Evolutionary conservation across 2,888 invertebrate species (phyloP), one percentile per base, ranked within the genome.

Genomic region (Eristalis pertinax): DNA sequence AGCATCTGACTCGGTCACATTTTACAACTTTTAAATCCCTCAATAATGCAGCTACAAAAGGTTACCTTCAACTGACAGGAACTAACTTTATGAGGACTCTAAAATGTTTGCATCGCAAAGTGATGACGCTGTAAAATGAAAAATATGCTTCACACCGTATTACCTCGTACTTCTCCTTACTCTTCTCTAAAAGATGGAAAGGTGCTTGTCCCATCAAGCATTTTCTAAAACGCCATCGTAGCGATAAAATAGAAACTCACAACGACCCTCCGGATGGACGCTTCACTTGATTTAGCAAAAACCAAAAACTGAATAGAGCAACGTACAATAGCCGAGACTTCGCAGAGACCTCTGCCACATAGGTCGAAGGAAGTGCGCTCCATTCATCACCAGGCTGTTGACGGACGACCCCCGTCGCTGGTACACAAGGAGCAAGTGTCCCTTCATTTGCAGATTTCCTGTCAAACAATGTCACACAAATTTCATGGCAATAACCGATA

Each of bases 371-470:
- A 87, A 87, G 87, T 84, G 73, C 58, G 72, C 76, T 64, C 74
- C 83, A 82, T 78, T 70, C 68, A 69, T 60, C 65, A 80, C 64
- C 56, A 72, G 56, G 60, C 75, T 79, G 83, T 87, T 78, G 56
- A 68, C 43, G 4, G 24, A 58, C 24, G 50, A 41, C 32, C 32
- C 32, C 8, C 8, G 8, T n/a, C 11, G 4, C 38, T 13, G 15
- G 22, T 26, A 5, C 22, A 38, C 35, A 50, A 76, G 24, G 22
- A 75, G 43, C 63, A 75, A 80, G 62, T 76, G 64, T 80, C 84
- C 87, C 79, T 87, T 87, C 87, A 87, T 87, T 87, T 87, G 80
- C 87, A 87, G 87, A 84, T 84, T 84, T 87, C 87, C 87, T 87
- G 87, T 87, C 87, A 87, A 84, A 87, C 83, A 87, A 87, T 84